phyloP scores from a whole-genome alignment of 2,797 vertebrate genomes.

The Hyperoplus lanceolatus region DNA sequence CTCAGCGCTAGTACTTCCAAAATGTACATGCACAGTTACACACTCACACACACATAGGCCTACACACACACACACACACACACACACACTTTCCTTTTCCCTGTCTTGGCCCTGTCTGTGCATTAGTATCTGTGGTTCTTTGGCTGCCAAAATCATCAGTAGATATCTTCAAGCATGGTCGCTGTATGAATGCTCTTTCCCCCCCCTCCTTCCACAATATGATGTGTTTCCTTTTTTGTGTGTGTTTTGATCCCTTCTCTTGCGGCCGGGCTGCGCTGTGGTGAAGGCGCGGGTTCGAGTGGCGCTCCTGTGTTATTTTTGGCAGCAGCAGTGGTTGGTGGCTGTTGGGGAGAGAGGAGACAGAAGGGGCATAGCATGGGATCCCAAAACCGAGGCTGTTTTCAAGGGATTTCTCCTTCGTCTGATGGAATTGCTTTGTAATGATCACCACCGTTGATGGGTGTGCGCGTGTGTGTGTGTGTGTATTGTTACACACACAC shows the following conservation, averaged over 20 bases:
- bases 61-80: constrained; percentile 60
- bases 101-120: constrained; percentile 61
- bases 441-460: constrained; percentile 82
- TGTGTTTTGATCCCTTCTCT: constrained; percentile 90
- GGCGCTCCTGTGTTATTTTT: constrained; percentile 92
- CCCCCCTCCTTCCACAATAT: constrained; percentile 84
- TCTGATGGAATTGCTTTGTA: constrained; percentile 87
- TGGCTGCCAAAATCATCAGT: constrained; percentile 86
- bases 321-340: constrained; percentile 88
- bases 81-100: constrained; percentile 71
- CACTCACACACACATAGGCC: constrained; percentile 42
- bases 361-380: constrained; percentile 77
- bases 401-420: constrained; percentile 84
- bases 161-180: constrained; percentile 84
- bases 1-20: constrained; percentile 68
- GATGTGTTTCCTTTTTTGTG: constrained; percentile 91
- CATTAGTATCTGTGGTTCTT: constrained; percentile 77
- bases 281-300: constrained; percentile 86
- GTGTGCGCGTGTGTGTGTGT: constrained; percentile 4
- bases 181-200: constrained; percentile 81
- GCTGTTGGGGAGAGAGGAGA: constrained; percentile 86
- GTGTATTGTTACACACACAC: constrained; percentile 3
- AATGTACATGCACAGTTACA: constrained; percentile 54
- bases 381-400: constrained; percentile 86
- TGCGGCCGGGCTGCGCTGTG: constrained; percentile 83